Evolutionary conservation across 2,113 vertebrate species (phyloP).

Genomic region (Poeciliopsis occidentalis): DNA sequence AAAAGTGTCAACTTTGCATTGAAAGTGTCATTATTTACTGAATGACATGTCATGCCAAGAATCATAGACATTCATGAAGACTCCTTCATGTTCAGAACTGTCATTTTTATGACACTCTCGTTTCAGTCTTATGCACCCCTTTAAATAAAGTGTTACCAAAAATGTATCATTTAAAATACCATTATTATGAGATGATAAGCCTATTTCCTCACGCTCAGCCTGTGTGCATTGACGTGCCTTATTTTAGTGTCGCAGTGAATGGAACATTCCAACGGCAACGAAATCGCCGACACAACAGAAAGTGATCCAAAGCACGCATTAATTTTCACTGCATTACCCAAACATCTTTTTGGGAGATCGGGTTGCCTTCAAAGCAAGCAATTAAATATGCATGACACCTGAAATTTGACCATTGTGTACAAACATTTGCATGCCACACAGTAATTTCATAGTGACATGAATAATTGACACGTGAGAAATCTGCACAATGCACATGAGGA

Average conservation of each 20-base stretch:
- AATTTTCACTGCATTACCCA: not conserved
- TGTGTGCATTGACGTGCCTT: not conserved
- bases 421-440: not conserved
- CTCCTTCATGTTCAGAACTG: too few relatives aligned
- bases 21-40: too few relatives aligned
- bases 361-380: not conserved
- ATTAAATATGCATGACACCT: not conserved
- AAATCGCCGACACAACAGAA: not conserved
- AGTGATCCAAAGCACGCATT: not conserved
- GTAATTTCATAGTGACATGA: slow-evolving; percentile 39
- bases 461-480: slow-evolving; percentile 32
- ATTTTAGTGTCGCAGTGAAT: too few relatives aligned
- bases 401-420: slow-evolving; percentile 1
- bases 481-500: not conserved
- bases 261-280: too few relatives aligned
- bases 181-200: not conserved
- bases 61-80: too few relatives aligned
- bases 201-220: not conserved
- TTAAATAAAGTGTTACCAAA: too few relatives aligned
- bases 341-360: not conserved
- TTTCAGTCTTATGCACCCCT: too few relatives aligned
- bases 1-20: too few relatives aligned
- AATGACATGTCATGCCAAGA: too few relatives aligned
- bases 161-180: not conserved
- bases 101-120: too few relatives aligned